Evolutionary conservation across 2,888 invertebrate genomes (phyloP).

Genomic region (Drosophila lutescens): DNA sequence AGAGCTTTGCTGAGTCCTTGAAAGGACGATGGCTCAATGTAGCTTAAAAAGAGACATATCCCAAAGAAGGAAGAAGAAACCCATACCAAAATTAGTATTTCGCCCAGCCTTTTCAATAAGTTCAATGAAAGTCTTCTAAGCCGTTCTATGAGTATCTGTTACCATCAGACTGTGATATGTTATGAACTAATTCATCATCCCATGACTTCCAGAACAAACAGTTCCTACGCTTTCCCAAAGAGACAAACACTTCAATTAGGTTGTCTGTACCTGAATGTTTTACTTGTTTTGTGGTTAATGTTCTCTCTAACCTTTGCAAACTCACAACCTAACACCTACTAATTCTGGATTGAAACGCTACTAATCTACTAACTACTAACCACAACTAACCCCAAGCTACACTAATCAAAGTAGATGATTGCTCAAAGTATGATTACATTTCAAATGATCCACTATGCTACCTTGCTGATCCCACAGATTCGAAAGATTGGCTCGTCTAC

Average conservation of each 20-base stretch:
- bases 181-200: conserved; percentile 46
- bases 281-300: conserved; percentile 17
- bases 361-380: conserved; percentile 8
- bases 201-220: conserved; percentile 45
- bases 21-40: conserved; percentile 5
- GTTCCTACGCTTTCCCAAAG: conserved; percentile 47
- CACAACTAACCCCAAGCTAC: conserved; percentile 2
- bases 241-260: conserved; percentile 3
- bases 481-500: conserved; percentile 70
- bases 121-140: conserved; percentile 30
- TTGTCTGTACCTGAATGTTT: conserved; percentile 37
- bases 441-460: conserved; percentile 19
- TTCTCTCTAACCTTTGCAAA: conserved; percentile 11
- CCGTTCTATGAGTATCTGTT: conserved; percentile 15
- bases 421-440: conserved; percentile 19
- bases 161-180: conserved; percentile 47
- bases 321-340: conserved; percentile 11
- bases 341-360: conserved; percentile 3
- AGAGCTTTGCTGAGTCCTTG: conserved; percentile 15
- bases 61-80: background rate
- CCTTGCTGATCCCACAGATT: conserved; percentile 66
- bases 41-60: conserved; percentile 34
- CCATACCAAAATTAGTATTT: conserved; percentile 18
- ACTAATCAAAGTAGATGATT: conserved; percentile 36
- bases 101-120: conserved; percentile 14